Percentiles rank a stretch among this genome's conserved stretches.
Conservation (phyloP, 2,888 invertebrate genomes). For the Tridacna crocea region DNA sequence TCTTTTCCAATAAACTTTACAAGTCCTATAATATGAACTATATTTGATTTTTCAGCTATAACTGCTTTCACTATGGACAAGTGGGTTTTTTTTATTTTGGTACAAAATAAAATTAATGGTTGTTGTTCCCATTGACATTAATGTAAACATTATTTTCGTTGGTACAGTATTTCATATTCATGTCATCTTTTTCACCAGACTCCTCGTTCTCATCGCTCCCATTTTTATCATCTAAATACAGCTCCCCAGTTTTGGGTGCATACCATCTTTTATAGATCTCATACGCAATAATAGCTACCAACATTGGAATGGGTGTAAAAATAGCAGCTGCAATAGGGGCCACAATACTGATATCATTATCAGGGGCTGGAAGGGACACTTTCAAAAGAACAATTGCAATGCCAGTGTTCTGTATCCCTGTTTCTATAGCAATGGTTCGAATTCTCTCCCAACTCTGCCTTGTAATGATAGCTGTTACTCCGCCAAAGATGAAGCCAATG, state of each 20-base stretch:
- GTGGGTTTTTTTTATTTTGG: background rate
- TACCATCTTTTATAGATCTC: constrained; percentile 67
- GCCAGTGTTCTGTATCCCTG: constrained; percentile 93
- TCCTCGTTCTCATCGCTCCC: constrained; percentile 19
- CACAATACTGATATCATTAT: constrained; percentile 88
- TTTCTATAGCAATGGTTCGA: constrained; percentile 93
- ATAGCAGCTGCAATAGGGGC: constrained; percentile 78
- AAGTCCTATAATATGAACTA: background rate
- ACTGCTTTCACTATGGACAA: background rate
- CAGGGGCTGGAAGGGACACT: constrained; percentile 77
- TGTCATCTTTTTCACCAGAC: background rate
- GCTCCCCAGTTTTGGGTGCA: constrained; percentile 46
- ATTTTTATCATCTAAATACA: constrained; percentile 51
- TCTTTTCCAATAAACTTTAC: too few relatives aligned
- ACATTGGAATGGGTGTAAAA: constrained; percentile 79
- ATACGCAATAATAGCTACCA: constrained; percentile 68
- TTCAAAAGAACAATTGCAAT: constrained; percentile 84
- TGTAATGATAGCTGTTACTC: constrained; percentile 75
- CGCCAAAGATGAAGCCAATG: constrained; percentile 85
- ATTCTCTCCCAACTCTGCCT: constrained; percentile 83
- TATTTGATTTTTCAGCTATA: background rate
- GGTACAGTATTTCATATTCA: constrained; percentile 14
- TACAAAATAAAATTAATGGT: background rate
- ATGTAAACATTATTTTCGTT: constrained; percentile 32
- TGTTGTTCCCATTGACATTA: constrained; percentile 32